phyloP scores from a whole-genome alignment of 2,113 vertebrate species.

The Carassius carassius region DNA sequence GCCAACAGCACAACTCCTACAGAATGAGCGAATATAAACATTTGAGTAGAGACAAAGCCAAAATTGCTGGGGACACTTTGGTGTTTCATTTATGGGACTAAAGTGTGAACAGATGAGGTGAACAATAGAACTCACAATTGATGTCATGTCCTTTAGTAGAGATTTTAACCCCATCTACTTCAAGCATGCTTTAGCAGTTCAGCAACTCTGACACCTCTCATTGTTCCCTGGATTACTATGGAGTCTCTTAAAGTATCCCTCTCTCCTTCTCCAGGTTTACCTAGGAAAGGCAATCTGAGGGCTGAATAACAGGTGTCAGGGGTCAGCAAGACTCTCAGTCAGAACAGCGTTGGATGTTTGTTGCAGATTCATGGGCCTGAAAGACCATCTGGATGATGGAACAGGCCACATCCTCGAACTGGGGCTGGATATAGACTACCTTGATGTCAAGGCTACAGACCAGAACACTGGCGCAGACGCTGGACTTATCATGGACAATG shows the following conservation, averaged over 20 bases:
- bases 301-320: slow-evolving; percentile 61
- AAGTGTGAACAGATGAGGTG: no score
- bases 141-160: background rate
- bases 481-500: slow-evolving; percentile 84
- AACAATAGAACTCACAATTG: background rate
- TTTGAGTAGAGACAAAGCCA: no score
- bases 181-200: background rate
- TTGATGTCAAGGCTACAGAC: slow-evolving; percentile 84
- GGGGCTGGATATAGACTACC: slow-evolving; percentile 80
- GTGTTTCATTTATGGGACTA: no score
- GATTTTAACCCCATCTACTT: background rate
- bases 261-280: slow-evolving; percentile 57
- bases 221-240: background rate
- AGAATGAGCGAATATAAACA: no score
- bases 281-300: slow-evolving; percentile 77
- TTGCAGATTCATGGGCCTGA: slow-evolving; percentile 95
- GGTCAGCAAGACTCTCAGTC: slow-evolving; percentile 53
- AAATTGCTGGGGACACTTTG: no score
- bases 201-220: background rate
- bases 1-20: no score
- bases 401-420: slow-evolving; percentile 76
- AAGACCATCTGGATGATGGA: slow-evolving; percentile 88
- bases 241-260: slow-evolving; percentile 58
- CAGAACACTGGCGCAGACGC: slow-evolving; percentile 82
- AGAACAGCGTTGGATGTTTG: slow-evolving; percentile 84